These are phyloP conservation scores for Rhabdomys pumilio DNA, from an alignment of 2,797 vertebrate species.

Conservation along the genomic window DNA sequence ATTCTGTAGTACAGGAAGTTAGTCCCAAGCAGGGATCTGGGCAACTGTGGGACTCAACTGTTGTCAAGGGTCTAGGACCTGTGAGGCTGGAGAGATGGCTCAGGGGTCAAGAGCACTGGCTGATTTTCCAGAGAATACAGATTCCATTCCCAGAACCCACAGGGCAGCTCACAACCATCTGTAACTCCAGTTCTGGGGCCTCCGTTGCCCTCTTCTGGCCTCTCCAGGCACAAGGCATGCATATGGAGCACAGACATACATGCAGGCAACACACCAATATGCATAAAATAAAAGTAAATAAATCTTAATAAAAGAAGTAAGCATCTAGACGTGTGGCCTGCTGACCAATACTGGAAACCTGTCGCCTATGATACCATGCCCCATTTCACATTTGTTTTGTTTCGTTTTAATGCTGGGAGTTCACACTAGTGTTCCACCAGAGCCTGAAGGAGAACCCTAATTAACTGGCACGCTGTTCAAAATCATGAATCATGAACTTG, in stretches of 20 bases:
- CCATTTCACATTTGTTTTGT: constrained; percentile 43
- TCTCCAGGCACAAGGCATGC: background rate
- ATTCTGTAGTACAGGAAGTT: background rate
- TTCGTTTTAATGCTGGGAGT: constrained; percentile 27
- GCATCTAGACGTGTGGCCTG: background rate
- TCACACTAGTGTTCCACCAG: background rate
- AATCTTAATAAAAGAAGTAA: background rate
- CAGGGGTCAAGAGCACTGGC: background rate
- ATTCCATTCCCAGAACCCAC: background rate
- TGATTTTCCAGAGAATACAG: background rate
- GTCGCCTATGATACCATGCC: background rate
- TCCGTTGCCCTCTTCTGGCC: background rate
- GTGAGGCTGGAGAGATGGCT: background rate
- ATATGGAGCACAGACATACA: background rate
- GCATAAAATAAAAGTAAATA: background rate
- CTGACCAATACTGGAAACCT: background rate
- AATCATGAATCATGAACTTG: background rate
- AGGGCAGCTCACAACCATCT: background rate
- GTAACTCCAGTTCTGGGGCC: background rate
- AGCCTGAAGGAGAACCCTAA: background rate
- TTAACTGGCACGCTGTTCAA: constrained; percentile 44
- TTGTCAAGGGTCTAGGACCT: background rate
- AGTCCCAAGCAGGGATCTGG: background rate
- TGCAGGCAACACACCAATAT: background rate
- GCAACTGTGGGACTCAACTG: background rate